Base-by-base conservation (phyloP, 2,113 vertebrate species). In the Chinchilla lanigera region DNA sequence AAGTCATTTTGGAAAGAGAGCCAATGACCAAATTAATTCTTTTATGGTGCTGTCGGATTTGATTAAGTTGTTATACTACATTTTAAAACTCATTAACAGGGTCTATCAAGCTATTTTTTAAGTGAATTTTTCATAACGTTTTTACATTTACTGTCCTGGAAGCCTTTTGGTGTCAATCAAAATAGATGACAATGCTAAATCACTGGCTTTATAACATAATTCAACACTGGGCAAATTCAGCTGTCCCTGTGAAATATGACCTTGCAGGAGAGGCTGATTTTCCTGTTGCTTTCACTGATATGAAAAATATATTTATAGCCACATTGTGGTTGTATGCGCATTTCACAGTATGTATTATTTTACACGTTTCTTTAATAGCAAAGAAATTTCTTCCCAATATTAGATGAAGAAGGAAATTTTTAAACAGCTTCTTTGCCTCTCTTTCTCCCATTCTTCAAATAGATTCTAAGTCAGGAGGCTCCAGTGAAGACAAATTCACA, bases 161-260 rank as follows among this genome's bases (percentile, higher is more conserved):
- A 97, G 96, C 73, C 61, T 97, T 94, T 95, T 86, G 90, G 89
- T 97, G 97, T 97, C 98, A 98, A 96, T 98, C 97, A 98, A 97
- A 97, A 81, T 77, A 96, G 95, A 97, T 87, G 92, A 90, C 97
- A 96, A 86, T 89, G 94, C 73, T 97, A 97, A 97, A 97, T 96
- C 92, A 84, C 67, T 50, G 65, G 90, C 78, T 91, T 97, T 63
- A 83, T 86, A 86, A 96, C 94, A 91, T 86, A 97, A 97, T 94
- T 97, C 86, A 96, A 10, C 60, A 78, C 35, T 50, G 81, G 92
- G 90, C 82, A 95, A 95, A 94, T 95, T 96, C 92, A 54, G 92
- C 94, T 94, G 97, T 94, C 96, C 93, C 35, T n/a, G 33, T 97
- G 96, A 98, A 97, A 96, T 96, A 95, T 35, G 83, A 94, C 94